phyloP scores from a whole-genome alignment of 2,888 invertebrate genomes.

The Phengaris arion region DNA sequence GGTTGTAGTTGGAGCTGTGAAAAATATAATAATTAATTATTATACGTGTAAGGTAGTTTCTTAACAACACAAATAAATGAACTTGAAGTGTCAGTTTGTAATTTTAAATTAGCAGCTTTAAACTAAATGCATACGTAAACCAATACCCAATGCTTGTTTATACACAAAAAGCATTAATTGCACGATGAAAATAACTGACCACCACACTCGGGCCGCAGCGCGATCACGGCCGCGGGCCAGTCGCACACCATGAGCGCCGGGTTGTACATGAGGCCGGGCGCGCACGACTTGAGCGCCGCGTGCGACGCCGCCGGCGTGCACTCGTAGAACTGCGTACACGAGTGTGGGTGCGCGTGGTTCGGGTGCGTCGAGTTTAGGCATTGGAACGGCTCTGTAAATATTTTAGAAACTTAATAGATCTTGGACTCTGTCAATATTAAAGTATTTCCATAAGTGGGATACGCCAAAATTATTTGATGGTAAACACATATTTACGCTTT shows the following conservation, averaged over 20 bases:
- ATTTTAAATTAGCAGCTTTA: too few species aligned
- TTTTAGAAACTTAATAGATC: background rate
- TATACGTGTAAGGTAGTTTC: too few species aligned
- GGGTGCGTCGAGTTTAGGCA: conserved; percentile 74
- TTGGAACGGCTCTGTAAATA: conserved; percentile 50
- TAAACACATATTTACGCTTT: too few species aligned
- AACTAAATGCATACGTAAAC: too few species aligned
- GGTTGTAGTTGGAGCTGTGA: conserved; percentile 32
- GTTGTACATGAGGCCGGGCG: conserved; percentile 83
- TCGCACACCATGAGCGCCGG: conserved; percentile 82
- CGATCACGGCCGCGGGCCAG: conserved; percentile 79
- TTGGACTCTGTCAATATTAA: background rate
- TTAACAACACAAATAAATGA: too few species aligned
- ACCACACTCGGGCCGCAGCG: conserved; percentile 81
- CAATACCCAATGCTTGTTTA: too few species aligned
- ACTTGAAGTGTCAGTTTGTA: too few species aligned
- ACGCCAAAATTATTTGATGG: too few species aligned
- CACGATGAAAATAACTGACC: background rate
- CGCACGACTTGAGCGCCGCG: conserved; percentile 83
- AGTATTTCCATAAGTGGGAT: too few species aligned
- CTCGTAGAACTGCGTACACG: conserved; percentile 85
- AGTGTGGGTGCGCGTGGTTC: conserved; percentile 80
- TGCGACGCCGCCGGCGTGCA: conserved; percentile 76
- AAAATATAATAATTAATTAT: background rate
- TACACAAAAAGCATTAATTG: too few species aligned